Conservation (phyloP, 2,888 invertebrate species). For the Pristionchus japonicus region DNA sequence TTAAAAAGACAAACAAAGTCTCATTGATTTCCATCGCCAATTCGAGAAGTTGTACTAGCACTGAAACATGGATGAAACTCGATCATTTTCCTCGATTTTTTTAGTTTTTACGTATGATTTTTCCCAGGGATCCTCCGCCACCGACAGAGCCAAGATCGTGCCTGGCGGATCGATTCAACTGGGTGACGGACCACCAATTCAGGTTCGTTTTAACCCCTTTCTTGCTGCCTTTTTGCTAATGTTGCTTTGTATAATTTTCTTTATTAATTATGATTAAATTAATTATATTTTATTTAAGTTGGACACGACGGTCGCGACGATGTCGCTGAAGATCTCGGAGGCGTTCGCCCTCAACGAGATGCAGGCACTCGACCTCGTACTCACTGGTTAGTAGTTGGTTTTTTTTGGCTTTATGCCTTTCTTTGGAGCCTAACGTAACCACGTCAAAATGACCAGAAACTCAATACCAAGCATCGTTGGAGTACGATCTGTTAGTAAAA, state of each 20-base stretch:
- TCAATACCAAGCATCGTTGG: no score
- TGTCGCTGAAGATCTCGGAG: slow-evolving; percentile 30
- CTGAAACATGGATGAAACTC: no score
- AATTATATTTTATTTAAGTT: not conserved
- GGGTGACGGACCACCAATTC: not conserved
- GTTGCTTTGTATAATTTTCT: not conserved
- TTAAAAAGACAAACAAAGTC: not conserved
- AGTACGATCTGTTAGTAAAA: no score
- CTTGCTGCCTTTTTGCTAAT: not conserved
- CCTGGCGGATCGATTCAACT: slow-evolving; percentile 12
- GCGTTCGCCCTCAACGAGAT: slow-evolving; percentile 44
- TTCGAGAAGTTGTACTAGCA: no score
- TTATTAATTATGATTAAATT: not conserved
- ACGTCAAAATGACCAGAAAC: no score
- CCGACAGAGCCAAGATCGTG: slow-evolving; percentile 26
- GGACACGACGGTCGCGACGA: not conserved
- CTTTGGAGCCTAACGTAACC: not conserved
- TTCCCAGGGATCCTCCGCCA: not conserved
- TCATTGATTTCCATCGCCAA: no score
- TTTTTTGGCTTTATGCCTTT: not conserved
- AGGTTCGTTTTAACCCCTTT: not conserved
- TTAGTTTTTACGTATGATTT: not conserved
- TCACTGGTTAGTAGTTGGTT: not conserved
- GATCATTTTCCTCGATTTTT: not conserved
- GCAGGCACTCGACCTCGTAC: slow-evolving; percentile 46